phyloP scores from a whole-genome alignment of 1,140 invertebrate species.

The Prorops nasuta region DNA sequence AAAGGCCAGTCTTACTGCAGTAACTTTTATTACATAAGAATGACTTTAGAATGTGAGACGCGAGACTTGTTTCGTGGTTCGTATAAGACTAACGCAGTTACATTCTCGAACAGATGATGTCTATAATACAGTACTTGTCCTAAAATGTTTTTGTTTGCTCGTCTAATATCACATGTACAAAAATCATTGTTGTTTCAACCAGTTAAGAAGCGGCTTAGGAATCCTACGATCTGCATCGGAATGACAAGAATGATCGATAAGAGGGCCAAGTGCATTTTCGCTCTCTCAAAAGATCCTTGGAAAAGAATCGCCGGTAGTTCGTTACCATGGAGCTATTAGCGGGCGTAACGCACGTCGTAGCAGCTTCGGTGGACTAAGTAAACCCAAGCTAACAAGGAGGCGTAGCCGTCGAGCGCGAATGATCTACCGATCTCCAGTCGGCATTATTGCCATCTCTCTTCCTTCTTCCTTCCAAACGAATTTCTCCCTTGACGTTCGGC shows the following conservation, averaged over 20 bases:
- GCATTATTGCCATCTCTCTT: constrained; percentile 40
- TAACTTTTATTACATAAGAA: no score
- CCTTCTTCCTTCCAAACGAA: background rate
- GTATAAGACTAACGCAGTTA: no score
- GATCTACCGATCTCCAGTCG: constrained; percentile 48
- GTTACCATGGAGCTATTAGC: constrained; percentile 52
- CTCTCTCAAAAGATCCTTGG: constrained; percentile 30
- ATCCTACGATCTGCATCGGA: no score
- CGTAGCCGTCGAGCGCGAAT: constrained; percentile 45
- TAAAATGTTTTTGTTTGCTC: no score
- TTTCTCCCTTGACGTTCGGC: background rate
- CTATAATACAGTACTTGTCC: no score
- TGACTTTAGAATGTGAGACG: no score
- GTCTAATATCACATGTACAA: background rate
- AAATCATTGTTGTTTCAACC: background rate
- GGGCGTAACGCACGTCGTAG: constrained; percentile 50
- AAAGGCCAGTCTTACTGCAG: no score
- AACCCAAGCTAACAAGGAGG: constrained; percentile 54
- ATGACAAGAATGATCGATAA: constrained; percentile 30
- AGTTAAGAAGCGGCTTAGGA: no score
- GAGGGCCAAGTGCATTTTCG: constrained; percentile 24
- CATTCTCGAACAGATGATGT: no score
- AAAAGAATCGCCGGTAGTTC: constrained; percentile 48
- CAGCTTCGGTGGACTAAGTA: constrained; percentile 46
- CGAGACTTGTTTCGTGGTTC: no score